Conservation (phyloP, 2,113 vertebrate species). For the Pithys albifrons region DNA sequence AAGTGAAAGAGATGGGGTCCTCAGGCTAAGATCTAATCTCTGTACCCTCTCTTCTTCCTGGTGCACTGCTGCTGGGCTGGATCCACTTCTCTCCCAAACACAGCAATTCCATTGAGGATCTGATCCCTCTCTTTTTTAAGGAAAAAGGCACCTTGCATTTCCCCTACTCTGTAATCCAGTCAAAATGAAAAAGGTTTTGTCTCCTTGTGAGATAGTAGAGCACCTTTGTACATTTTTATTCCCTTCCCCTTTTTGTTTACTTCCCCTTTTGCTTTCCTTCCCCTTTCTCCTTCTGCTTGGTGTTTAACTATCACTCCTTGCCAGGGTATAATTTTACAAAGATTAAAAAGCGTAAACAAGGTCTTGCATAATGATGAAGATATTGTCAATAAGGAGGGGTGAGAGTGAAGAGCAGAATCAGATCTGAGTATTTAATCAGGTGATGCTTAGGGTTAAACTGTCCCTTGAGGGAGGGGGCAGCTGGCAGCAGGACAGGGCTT, state of each 20-base stretch:
- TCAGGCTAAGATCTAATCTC: background rate
- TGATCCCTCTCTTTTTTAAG: background rate
- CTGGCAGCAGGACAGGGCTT: background rate
- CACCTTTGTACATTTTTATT: background rate
- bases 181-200: constrained; percentile 4
- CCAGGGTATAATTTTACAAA: constrained; percentile 46
- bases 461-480: background rate
- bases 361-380: constrained; percentile 40
- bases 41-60: background rate
- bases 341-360: constrained; percentile 35
- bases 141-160: background rate
- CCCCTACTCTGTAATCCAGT: background rate
- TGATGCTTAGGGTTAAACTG: background rate
- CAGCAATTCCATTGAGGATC: background rate
- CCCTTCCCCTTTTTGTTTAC: background rate
- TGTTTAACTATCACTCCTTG: constrained; percentile 35
- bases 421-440: background rate
- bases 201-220: background rate
- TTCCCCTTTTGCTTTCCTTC: background rate
- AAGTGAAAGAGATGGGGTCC: background rate
- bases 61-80: background rate
- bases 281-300: background rate
- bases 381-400: background rate
- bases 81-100: background rate
- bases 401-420: background rate